These are phyloP conservation scores for Cephonodes hylas DNA, from an alignment of 2,888 invertebrate genomes.

Conservation along the genomic window DNA sequence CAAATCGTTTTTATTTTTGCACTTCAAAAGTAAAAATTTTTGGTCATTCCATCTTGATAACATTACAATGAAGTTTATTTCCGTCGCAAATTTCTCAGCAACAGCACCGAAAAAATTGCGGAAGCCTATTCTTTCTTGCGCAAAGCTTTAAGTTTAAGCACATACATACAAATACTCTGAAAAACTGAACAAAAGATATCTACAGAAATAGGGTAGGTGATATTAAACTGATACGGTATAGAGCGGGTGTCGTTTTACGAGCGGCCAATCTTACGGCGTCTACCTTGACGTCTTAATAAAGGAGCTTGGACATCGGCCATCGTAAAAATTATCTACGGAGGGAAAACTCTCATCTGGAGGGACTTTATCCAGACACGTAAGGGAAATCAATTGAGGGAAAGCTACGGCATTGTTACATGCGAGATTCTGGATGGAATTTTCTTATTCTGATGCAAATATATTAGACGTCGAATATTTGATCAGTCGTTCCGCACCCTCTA, in stretches of 20 bases:
- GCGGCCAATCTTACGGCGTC: conserved; percentile 51
- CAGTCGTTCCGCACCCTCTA: too few species aligned
- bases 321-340: conserved; percentile 45
- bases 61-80: too few species aligned
- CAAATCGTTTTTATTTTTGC: too few species aligned
- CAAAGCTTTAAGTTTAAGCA: too few species aligned
- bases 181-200: background rate
- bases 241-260: conserved; percentile 63
- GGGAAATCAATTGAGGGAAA: background rate
- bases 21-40: too few species aligned
- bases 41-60: too few species aligned
- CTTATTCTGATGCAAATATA: too few species aligned
- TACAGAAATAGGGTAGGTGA: background rate
- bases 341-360: conserved; percentile 10
- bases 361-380: conserved; percentile 13
- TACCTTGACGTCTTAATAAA: conserved; percentile 38
- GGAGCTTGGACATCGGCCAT: conserved; percentile 18
- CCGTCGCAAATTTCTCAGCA: too few species aligned
- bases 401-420: background rate
- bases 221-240: conserved; percentile 25
- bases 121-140: too few species aligned
- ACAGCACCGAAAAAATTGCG: background rate
- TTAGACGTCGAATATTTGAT: background rate
- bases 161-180: background rate
- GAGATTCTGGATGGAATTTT: background rate